Conservation (phyloP, 92 coral and sea anemone species). For the Chrysogorgia sp. region DNA sequence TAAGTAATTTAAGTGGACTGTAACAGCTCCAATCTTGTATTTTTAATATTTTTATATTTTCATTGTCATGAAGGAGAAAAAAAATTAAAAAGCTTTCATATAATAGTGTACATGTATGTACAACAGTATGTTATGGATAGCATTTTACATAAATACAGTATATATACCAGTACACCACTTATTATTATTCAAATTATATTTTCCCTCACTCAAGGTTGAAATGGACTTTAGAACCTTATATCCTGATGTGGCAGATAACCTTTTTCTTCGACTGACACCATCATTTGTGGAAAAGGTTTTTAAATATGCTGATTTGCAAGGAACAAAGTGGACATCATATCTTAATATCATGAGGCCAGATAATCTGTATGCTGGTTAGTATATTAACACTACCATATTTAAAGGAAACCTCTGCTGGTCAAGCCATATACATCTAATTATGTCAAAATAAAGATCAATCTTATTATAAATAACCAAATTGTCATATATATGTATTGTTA, state of each 20-base stretch:
- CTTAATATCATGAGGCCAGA: constrained; percentile 1
- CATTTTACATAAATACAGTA: too few species aligned
- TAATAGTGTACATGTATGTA: background rate
- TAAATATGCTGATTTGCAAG: constrained; percentile 24
- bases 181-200: background rate
- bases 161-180: too few species aligned
- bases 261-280: constrained; percentile 22
- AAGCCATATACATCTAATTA: too few species aligned
- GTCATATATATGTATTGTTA: too few species aligned
- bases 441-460: background rate
- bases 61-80: background rate
- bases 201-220: constrained; percentile 8
- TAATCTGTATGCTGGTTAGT: constrained; percentile 15
- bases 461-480: background rate
- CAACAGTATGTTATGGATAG: background rate
- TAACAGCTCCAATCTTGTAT: too few species aligned
- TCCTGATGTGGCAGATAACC: constrained; percentile 40
- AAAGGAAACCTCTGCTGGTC: too few species aligned
- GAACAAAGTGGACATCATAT: constrained; percentile 14
- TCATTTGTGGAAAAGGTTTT: constrained; percentile 18
- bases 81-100: background rate
- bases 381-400: background rate
- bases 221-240: constrained; percentile 17
- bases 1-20: too few species aligned
- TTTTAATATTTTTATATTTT: too few species aligned